Percentiles rank a stretch among this genome's conserved stretches.
These are phyloP conservation scores for Cyphomyrus plagiostoma DNA, from an alignment of 2,113 vertebrate species.

Conservation along the genomic window DNA sequence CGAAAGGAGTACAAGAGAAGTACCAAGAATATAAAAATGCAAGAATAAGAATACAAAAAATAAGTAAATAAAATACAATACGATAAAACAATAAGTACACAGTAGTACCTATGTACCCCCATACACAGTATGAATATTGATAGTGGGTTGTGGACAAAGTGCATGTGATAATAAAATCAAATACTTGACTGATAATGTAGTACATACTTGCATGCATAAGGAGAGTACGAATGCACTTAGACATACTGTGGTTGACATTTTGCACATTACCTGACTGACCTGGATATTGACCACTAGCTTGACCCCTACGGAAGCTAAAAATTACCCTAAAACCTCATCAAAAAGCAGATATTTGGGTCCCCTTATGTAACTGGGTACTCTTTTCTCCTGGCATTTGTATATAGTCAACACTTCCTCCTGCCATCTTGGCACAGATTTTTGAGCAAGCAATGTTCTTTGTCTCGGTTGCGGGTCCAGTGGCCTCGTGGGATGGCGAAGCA, in stretches of 20 bases:
- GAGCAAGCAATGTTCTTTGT: neutral
- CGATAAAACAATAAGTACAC: no score
- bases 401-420: neutral
- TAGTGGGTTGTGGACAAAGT: no score
- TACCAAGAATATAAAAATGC: no score
- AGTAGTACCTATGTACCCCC: no score
- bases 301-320: neutral
- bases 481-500: neutral
- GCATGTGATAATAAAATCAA: no score
- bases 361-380: neutral
- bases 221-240: neutral
- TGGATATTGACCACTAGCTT: neutral
- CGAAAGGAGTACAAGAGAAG: no score
- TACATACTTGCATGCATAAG: neutral
- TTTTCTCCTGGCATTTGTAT: neutral
- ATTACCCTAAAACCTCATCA: neutral
- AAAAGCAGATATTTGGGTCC: neutral
- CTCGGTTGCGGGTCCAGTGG: neutral
- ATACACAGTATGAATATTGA: no score
- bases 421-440: neutral
- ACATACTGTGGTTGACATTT: neutral
- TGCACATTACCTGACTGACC: neutral
- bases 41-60: no score
- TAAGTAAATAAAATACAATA: no score
- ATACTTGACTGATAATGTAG: neutral